phyloP scores from a whole-genome alignment of 1,140 invertebrate species.

The Steinernema khuongi region DNA sequence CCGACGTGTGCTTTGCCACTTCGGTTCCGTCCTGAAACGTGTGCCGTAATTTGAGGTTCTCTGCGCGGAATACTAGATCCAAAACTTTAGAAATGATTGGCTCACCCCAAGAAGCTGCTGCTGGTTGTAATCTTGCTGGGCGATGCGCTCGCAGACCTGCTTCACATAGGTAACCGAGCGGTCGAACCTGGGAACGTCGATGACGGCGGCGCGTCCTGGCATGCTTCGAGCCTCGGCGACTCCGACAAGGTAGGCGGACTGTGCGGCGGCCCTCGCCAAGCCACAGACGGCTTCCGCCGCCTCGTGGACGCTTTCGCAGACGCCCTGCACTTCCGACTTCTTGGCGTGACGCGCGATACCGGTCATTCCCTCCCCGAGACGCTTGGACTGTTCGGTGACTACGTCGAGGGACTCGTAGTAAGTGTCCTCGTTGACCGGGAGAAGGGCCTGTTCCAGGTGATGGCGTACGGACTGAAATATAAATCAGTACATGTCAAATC shows the following conservation, averaged over 20 bases:
- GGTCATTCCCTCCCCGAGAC: constrained; percentile 77
- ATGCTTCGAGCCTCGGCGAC: constrained; percentile 81
- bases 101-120: constrained; percentile 69
- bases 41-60: not conserved
- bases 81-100: no score
- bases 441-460: constrained; percentile 76
- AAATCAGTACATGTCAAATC: not conserved
- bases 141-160: constrained; percentile 71
- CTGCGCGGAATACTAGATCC: no score
- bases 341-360: constrained; percentile 88
- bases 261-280: constrained; percentile 83
- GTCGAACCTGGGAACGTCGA: constrained; percentile 82
- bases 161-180: constrained; percentile 82
- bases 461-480: constrained; percentile 66
- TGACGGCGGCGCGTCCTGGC: constrained; percentile 80
- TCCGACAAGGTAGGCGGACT: constrained; percentile 86
- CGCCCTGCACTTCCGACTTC: constrained; percentile 76
- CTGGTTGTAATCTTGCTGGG: constrained; percentile 71
- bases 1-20: constrained; percentile 91
- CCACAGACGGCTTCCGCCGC: constrained; percentile 82
- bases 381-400: constrained; percentile 86
- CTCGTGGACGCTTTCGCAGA: constrained; percentile 76
- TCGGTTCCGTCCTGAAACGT: constrained; percentile 70
- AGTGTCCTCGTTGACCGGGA: constrained; percentile 78
- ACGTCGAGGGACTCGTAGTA: constrained; percentile 91